Evolutionary conservation across 2,113 vertebrate genomes (phyloP).

Genomic region (Hemibagrus wyckioides): DNA sequence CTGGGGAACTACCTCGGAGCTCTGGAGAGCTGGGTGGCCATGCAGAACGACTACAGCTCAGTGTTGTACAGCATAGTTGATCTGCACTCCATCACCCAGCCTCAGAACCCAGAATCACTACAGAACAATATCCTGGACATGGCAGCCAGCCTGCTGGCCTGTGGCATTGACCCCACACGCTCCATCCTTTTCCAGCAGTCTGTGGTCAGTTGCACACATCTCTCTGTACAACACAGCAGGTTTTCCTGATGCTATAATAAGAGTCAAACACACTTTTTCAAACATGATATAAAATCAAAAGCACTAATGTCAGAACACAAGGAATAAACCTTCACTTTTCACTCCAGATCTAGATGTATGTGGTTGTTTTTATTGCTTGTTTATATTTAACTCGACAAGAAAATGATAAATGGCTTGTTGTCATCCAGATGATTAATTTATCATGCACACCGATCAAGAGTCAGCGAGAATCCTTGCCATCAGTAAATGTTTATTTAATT

Average conservation of each 20-base stretch:
- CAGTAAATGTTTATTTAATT: slow-evolving; percentile 59
- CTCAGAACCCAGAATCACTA: slow-evolving; percentile 79
- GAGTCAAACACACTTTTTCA: not conserved
- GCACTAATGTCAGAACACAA: not conserved
- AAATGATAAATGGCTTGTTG: not conserved
- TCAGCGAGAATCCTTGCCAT: slow-evolving; percentile 41
- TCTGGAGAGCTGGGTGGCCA: slow-evolving; percentile 87
- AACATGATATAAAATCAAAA: not conserved
- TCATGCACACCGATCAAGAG: slow-evolving; percentile 36
- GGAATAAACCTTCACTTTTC: not conserved
- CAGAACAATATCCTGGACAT: slow-evolving; percentile 84
- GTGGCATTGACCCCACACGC: slow-evolving; percentile 85
- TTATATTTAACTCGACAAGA: slow-evolving; percentile 6
- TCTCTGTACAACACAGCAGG: not conserved
- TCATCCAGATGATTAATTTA: slow-evolving; percentile 32
- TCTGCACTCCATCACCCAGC: slow-evolving; percentile 89
- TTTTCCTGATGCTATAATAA: not conserved
- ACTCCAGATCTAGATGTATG: not conserved
- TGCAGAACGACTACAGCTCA: slow-evolving; percentile 78
- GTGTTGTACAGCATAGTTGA: slow-evolving; percentile 93
- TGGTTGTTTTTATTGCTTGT: not conserved
- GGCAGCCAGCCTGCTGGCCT: slow-evolving; percentile 88
- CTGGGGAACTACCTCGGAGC: slow-evolving; percentile 96
- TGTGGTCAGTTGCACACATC: slow-evolving; percentile 71
- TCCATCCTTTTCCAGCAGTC: slow-evolving; percentile 93